Percentiles rank a stretch among this genome's conserved stretches.
Conservation (phyloP, 2,113 vertebrate species). For the Gulo gulo region DNA sequence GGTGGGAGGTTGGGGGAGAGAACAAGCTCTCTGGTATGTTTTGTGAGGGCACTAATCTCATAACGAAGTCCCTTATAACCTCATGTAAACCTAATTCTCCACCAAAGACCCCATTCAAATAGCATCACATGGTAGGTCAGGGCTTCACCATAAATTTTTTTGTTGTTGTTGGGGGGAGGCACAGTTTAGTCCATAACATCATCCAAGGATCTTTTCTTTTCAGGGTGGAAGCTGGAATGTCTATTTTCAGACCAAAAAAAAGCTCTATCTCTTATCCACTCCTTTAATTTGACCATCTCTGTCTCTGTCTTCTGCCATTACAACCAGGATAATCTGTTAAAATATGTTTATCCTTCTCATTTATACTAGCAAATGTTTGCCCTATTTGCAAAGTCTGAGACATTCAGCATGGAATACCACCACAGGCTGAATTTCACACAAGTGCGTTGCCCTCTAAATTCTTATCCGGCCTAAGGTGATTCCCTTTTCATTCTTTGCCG, state of each 20-base stretch:
- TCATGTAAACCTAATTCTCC: not conserved
- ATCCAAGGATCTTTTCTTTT: not conserved
- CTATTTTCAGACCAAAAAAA: not conserved
- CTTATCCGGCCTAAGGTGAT: not conserved
- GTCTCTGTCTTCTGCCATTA: not conserved
- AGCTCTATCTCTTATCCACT: not conserved
- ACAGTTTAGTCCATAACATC: not conserved
- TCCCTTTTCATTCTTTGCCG: not conserved
- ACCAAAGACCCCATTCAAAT: not conserved
- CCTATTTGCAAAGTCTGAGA: not conserved
- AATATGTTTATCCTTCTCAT: not conserved
- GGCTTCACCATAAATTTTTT: not conserved
- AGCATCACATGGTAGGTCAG: fast-evolving
- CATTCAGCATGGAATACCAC: not conserved
- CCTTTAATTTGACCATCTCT: not conserved
- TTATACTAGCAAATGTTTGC: not conserved
- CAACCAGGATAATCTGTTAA: not conserved
- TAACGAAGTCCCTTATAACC: not conserved
- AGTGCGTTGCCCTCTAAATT: not conserved
- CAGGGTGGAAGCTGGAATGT: not conserved
- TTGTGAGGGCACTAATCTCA: not conserved
- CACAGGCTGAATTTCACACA: not conserved
- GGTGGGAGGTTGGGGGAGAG: fast-evolving
- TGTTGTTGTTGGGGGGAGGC: too few species aligned
- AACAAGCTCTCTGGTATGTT: not conserved